Conservation (phyloP, 2,797 vertebrate species). For the Poecile montanus region DNA sequence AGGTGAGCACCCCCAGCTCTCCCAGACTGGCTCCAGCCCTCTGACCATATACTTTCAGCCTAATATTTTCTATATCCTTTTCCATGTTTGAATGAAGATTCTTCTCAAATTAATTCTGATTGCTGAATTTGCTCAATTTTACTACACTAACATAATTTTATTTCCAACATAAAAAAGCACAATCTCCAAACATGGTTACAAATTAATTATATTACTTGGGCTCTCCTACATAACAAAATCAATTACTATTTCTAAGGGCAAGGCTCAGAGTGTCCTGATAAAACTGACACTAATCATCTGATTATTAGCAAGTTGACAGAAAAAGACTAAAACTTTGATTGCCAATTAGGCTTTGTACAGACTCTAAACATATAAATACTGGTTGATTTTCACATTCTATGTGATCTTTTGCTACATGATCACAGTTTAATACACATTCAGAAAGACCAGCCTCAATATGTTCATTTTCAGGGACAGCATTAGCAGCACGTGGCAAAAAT, state of each 20-base stretch:
- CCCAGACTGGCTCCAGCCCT: neutral
- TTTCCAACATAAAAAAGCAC: neutral
- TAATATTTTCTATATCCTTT: neutral
- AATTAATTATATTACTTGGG: neutral
- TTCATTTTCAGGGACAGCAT: neutral
- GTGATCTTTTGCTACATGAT: neutral
- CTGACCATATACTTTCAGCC: neutral
- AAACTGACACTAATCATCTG: neutral
- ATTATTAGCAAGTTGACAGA: neutral
- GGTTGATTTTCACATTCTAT: neutral
- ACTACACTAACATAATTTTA: neutral
- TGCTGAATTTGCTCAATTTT: neutral
- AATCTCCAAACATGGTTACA: neutral
- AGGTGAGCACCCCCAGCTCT: neutral
- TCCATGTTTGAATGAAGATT: neutral
- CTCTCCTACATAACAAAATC: neutral
- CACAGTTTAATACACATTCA: neutral
- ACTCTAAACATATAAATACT: neutral
- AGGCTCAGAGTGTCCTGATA: neutral
- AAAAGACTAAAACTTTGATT: neutral
- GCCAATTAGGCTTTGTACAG: neutral
- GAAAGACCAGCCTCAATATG: neutral
- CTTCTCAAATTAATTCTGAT: neutral
- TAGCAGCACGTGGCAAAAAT: neutral
- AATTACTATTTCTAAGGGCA: neutral